Evolutionary conservation across 1,140 invertebrate genomes (phyloP).

Genomic region (Papilio machaon): DNA sequence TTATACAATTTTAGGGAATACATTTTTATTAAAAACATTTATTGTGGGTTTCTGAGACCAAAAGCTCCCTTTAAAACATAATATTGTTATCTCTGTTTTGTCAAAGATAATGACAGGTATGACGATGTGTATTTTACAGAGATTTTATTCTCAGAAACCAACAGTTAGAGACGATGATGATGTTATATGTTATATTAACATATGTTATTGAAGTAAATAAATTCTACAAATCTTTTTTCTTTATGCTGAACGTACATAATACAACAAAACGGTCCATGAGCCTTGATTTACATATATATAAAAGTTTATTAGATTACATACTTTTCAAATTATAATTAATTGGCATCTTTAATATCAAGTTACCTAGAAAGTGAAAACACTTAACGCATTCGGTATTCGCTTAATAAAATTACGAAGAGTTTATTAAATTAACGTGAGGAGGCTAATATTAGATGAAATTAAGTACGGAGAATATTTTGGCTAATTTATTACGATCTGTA

Average conservation of each 20-base stretch:
- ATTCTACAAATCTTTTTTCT: background rate
- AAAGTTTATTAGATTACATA: background rate
- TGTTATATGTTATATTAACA: too few species aligned
- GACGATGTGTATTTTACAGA: too few species aligned
- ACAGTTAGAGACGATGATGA: background rate
- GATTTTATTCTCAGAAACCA: too few species aligned
- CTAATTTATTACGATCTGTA: constrained; percentile 24
- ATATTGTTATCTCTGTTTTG: too few species aligned
- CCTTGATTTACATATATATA: background rate
- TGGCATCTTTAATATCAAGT: constrained; percentile 12
- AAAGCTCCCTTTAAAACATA: background rate
- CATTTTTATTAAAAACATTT: background rate
- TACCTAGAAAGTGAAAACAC: constrained; percentile 18
- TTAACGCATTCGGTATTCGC: constrained; percentile 26
- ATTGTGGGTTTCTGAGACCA: too few species aligned
- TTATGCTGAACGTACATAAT: background rate
- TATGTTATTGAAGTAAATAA: background rate
- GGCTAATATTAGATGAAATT: constrained; percentile 28
- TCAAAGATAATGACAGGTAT: too few species aligned
- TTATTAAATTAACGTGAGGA: constrained; percentile 33
- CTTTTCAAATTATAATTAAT: constrained; percentile 7
- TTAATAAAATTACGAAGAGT: constrained; percentile 22
- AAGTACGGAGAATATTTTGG: constrained; percentile 14
- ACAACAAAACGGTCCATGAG: background rate
- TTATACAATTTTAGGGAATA: background rate